phyloP scores from a whole-genome alignment of 2,797 vertebrate genomes.

The Gambusia yucatana region DNA sequence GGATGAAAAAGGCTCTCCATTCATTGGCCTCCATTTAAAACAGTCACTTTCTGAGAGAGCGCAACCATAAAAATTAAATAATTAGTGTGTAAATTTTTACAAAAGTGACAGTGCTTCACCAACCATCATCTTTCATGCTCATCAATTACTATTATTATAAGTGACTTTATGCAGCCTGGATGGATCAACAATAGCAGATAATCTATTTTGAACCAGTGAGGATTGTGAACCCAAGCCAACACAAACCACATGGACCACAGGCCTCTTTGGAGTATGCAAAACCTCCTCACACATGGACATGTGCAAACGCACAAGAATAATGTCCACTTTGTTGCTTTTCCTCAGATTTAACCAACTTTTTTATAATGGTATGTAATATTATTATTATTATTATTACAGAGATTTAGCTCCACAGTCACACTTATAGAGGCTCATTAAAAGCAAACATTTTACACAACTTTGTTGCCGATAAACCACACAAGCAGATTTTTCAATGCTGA shows the following conservation, averaged over 20 bases:
- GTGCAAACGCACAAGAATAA: conserved; percentile 10
- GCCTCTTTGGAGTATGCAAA: conserved; percentile 34
- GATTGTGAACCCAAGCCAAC: conserved; percentile 34
- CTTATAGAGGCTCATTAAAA: conserved; percentile 13
- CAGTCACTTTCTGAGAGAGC: not conserved
- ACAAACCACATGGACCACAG: conserved; percentile 37
- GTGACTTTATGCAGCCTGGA: conserved; percentile 56
- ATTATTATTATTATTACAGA: no score
- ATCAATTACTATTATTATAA: conserved; percentile 39
- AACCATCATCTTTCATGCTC: conserved; percentile 24
- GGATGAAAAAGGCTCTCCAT: not conserved
- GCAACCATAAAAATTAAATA: not conserved
- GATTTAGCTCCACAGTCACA: conserved; percentile 13
- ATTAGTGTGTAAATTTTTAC: not conserved
- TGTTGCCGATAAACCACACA: conserved; percentile 16
- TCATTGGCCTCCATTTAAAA: not conserved
- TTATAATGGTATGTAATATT: not conserved
- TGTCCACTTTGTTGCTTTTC: conserved; percentile 3
- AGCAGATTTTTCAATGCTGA: conserved; percentile 17
- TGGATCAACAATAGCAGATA: conserved; percentile 56
- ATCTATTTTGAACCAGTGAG: conserved; percentile 66
- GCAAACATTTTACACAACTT: conserved; percentile 23
- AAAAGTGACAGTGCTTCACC: conserved; percentile 17
- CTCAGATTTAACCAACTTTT: conserved; percentile 26
- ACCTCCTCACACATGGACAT: not conserved